Percentiles rank a stretch among this genome's conserved stretches.
Evolutionary conservation across 2,113 vertebrate species (phyloP).

Genomic region (Sinocyclocheilus maitianheensis): DNA sequence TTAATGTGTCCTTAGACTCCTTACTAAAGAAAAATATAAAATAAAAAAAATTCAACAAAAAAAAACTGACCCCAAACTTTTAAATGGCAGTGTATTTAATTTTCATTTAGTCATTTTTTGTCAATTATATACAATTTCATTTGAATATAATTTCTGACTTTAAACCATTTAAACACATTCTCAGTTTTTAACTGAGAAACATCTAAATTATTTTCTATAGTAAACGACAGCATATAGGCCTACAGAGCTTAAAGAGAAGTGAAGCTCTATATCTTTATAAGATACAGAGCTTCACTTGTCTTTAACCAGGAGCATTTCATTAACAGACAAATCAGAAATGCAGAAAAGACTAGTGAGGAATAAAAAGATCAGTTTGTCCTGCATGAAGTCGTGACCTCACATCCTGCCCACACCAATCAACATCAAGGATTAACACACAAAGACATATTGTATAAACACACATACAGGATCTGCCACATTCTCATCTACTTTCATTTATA

Average conservation of each 20-base stretch:
- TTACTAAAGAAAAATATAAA: not conserved
- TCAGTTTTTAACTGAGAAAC: too few relatives aligned
- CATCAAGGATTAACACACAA: not conserved
- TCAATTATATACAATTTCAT: too few relatives aligned
- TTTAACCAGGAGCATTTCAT: not conserved
- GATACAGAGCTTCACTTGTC: not conserved
- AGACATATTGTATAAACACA: not conserved
- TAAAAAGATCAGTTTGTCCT: not conserved
- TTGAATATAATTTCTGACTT: too few relatives aligned
- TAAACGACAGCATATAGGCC: not conserved
- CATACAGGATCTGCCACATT: not conserved
- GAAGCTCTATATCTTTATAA: too few relatives aligned
- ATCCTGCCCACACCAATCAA: constrained; percentile 40
- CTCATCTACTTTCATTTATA: not conserved
- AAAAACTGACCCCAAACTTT: too few relatives aligned
- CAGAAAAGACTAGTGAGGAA: not conserved
- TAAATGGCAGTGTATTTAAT: too few relatives aligned
- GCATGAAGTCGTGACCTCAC: constrained; percentile 28
- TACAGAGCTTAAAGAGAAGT: too few relatives aligned
- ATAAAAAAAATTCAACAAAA: too few relatives aligned
- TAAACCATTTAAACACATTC: too few relatives aligned
- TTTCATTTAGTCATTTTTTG: too few relatives aligned
- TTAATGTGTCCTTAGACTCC: not conserved
- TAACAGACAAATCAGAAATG: not conserved
- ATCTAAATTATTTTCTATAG: not conserved